Evolutionary conservation across 2,797 vertebrate species (phyloP).

Genomic region (Falco biarmicus): DNA sequence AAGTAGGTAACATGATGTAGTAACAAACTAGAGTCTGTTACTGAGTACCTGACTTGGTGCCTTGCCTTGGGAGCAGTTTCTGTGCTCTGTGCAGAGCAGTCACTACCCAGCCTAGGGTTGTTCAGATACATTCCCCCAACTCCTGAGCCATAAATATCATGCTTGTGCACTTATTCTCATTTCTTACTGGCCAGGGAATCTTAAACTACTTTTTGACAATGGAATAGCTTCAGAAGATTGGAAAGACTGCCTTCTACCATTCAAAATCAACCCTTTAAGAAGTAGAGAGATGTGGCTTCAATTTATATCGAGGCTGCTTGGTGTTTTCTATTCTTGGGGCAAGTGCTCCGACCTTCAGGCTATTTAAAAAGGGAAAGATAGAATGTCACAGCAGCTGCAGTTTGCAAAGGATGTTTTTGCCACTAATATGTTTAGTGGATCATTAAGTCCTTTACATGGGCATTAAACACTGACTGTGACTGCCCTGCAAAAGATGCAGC

Average conservation of each 20-base stretch:
- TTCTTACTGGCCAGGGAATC: neutral
- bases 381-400: neutral
- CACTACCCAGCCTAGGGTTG: neutral
- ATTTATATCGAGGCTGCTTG: rapidly evolving
- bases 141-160: neutral
- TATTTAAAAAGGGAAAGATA: neutral
- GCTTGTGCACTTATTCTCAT: neutral
- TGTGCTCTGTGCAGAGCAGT: neutral
- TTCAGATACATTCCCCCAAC: neutral
- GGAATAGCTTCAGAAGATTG: neutral
- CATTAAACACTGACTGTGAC: neutral
- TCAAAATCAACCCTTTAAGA: neutral
- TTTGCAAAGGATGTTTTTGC: neutral
- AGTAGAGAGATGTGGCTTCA: neutral
- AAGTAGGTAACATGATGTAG: neutral
- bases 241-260: neutral
- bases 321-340: neutral
- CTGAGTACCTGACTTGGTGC: neutral
- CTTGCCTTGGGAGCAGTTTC: neutral
- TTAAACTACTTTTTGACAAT: neutral
- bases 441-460: neutral
- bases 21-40: too few species aligned
- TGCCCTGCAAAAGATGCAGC: neutral
- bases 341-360: neutral
- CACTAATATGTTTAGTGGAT: neutral